Conservation (phyloP, 1,140 invertebrate species). For the Hylyphantes graminicola region DNA sequence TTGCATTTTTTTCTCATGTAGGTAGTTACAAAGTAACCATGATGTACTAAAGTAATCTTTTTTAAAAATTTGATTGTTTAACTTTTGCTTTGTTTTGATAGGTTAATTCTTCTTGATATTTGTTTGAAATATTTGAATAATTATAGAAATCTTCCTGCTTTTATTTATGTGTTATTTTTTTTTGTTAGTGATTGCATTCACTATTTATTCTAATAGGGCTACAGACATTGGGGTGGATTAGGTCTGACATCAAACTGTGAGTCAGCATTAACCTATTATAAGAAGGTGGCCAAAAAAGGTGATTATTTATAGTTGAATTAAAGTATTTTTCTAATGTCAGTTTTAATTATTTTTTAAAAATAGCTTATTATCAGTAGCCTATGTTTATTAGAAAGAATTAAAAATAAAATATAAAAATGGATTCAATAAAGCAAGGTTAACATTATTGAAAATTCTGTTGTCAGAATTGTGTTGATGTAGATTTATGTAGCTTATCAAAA, state of each 20-base stretch:
- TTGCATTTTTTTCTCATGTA: too few relatives aligned
- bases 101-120: too few relatives aligned
- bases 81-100: too few relatives aligned
- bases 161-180: too few relatives aligned
- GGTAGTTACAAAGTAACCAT: too few relatives aligned
- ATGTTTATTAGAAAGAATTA: background rate
- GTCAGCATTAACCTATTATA: slow-evolving; percentile 85
- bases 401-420: background rate
- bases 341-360: background rate
- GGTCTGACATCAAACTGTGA: slow-evolving; percentile 89
- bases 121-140: too few relatives aligned
- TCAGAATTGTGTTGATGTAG: too few relatives aligned
- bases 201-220: slow-evolving; percentile 66
- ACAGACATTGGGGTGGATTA: slow-evolving; percentile 86
- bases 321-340: background rate
- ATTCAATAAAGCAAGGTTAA: background rate
- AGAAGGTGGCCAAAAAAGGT: slow-evolving; percentile 88
- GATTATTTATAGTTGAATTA: slow-evolving; percentile 27
- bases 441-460: too few relatives aligned
- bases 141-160: too few relatives aligned
- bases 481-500: too few relatives aligned
- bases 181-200: background rate
- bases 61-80: too few relatives aligned
- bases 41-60: too few relatives aligned
- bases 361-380: background rate